Evolutionary conservation across 2,888 invertebrate species (phyloP).

Genomic region (Drosophila kambysellisi): DNA sequence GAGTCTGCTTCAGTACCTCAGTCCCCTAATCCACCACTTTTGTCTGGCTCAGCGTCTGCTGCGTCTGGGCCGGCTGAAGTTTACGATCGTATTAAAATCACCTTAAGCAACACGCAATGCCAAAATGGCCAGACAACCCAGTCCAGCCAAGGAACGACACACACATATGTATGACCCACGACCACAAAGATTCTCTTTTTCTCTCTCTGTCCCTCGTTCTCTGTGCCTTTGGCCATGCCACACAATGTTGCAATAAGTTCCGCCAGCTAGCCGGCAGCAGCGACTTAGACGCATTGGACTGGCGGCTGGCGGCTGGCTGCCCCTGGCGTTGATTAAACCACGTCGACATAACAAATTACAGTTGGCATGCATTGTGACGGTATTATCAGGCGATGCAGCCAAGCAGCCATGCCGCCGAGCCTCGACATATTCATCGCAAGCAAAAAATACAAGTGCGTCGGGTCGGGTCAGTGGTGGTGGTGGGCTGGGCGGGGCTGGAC

Average conservation of each 20-base stretch:
- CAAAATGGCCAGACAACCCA: slow-evolving; percentile 65
- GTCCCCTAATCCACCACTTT: slow-evolving; percentile 44
- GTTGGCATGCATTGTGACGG: slow-evolving; percentile 73
- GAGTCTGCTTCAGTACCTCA: slow-evolving; percentile 5
- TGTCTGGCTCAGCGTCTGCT: slow-evolving; percentile 67
- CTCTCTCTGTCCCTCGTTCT: neutral
- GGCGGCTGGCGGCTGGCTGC: slow-evolving; percentile 24
- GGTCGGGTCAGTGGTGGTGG: slow-evolving; percentile 8
- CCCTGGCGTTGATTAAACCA: slow-evolving; percentile 76
- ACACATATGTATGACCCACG: slow-evolving; percentile 50
- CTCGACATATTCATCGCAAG: slow-evolving; percentile 73
- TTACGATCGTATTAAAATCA: slow-evolving; percentile 82
- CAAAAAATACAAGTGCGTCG: slow-evolving; percentile 58
- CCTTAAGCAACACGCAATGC: slow-evolving; percentile 79
- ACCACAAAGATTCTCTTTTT: slow-evolving; percentile 49
- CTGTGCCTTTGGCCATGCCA: slow-evolving; percentile 33
- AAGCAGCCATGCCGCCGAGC: slow-evolving; percentile 16
- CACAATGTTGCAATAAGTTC: slow-evolving; percentile 77
- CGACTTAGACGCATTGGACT: slow-evolving; percentile 29
- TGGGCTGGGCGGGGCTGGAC: neutral
- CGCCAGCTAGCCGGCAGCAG: slow-evolving; percentile 49
- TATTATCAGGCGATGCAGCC: slow-evolving; percentile 65
- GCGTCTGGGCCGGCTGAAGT: slow-evolving; percentile 69
- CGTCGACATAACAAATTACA: slow-evolving; percentile 79
- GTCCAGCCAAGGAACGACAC: slow-evolving; percentile 26